Evolutionary conservation across 2,888 invertebrate species (phyloP), one percentile per base, ranked within the genome.

Genomic region (Zaprionus lineosus): DNA sequence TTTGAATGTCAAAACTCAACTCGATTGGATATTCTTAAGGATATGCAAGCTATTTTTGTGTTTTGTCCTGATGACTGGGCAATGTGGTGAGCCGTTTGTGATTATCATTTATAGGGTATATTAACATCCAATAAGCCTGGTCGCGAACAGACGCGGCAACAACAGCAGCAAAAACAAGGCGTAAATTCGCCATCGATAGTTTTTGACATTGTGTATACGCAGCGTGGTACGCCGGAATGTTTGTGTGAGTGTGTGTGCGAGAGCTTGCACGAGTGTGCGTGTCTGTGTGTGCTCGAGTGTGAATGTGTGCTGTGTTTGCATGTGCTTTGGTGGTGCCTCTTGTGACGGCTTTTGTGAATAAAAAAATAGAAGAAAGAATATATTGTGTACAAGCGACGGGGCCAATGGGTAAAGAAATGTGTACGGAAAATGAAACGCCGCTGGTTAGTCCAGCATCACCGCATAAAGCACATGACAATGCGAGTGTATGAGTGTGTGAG

Each of bases 101-200:
- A 7, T 6, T 24, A 24, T 24, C 8, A 6, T n/a, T n/a, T 70
- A 16, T 28, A 56, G 64, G 51, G 57, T 69, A 60, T 55, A 3
- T 26, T 15, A 37, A 33, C 41, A 63, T 21, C 26, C 65, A 68
- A 63, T 65, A 83, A 65, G 62, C 56, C 56, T 14, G 34, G 46
- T 24, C 39, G 70, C 46, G 50, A 62, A 60, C 71, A 71, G 71
- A 63, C 43, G 65, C 26, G 58, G 19, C 57, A 64, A 50, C 67
- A 74, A 37, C 36, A 57, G 39, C 26, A 41, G 19, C 39, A 37
- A 57, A 48, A 65, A 59, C 57, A 65, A 41, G 52, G 70, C 77
- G 77, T 81, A 73, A 81, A 81, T 77, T 69, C 53, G 52, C 50
- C 66, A 78, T 78, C 84, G 74, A 78, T 84, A 78, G 84, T 77